phyloP scores from a whole-genome alignment of 2,888 invertebrate genomes.

The Xestoiulus laeticollis region DNA sequence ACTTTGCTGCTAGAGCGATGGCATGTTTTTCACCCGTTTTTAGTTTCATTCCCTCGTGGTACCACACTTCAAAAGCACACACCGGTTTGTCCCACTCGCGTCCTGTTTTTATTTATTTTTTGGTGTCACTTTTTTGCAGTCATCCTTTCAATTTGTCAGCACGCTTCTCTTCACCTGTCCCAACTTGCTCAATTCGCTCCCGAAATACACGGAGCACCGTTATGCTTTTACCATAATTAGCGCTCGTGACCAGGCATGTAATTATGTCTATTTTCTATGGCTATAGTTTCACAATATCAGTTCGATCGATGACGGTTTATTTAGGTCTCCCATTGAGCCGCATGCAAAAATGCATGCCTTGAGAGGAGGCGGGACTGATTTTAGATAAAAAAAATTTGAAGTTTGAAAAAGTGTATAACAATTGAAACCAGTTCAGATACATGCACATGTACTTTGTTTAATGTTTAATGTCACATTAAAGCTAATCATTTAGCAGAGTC shows the following conservation, averaged over 20 bases:
- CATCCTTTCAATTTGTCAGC: slow-evolving; percentile 31
- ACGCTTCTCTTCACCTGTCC: slow-evolving; percentile 22
- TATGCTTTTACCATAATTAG: not conserved
- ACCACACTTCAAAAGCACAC: not conserved
- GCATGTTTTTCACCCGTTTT: not conserved
- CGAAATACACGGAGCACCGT: not conserved
- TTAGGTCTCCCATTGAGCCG: not conserved
- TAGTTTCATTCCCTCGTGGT: slow-evolving; percentile 21
- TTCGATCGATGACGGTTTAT: not conserved
- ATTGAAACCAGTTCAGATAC: too few relatives aligned
- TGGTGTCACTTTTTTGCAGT: slow-evolving; percentile 9
- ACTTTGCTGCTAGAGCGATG: not conserved
- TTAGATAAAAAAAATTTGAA: too few relatives aligned
- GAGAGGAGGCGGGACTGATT: too few relatives aligned
- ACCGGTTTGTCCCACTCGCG: slow-evolving; percentile 7
- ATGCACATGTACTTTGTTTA: too few relatives aligned
- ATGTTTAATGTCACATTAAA: not conserved
- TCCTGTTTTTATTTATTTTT: not conserved
- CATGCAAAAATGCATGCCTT: not conserved
- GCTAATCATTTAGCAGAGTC: not conserved
- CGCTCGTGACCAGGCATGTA: not conserved
- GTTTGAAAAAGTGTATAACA: too few relatives aligned
- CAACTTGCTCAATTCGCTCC: slow-evolving; percentile 11
- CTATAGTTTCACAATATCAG: not conserved
- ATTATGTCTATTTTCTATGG: not conserved